These are phyloP conservation scores for Glomeris maerens DNA, from an alignment of 1,140 invertebrate species.

Conservation along the genomic window DNA sequence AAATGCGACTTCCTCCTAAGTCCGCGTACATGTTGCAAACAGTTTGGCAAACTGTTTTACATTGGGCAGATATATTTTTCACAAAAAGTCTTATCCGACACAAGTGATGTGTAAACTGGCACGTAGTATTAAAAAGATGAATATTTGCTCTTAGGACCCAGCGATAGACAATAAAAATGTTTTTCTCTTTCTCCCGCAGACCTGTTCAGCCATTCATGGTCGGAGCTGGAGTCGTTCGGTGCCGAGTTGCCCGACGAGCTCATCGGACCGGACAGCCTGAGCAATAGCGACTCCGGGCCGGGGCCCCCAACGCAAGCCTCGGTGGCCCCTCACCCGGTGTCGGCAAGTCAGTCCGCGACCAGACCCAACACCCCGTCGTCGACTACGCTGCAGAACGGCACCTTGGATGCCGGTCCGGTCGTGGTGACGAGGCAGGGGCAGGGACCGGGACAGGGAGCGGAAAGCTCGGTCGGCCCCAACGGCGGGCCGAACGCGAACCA, in stretches of 20 bases:
- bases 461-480: constrained; percentile 6
- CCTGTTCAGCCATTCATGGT: constrained; percentile 49
- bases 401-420: constrained; percentile 15
- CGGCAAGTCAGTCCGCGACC: background rate
- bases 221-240: background rate
- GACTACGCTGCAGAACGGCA: constrained; percentile 23
- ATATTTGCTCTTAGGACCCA: constrained; percentile 2
- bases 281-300: constrained; percentile 14
- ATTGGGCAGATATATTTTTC: background rate
- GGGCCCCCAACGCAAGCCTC: constrained; percentile 5
- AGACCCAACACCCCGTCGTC: constrained; percentile 1
- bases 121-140: constrained; percentile 5
- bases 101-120: too few species aligned
- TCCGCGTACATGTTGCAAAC: background rate
- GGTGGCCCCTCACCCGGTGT: constrained; percentile 10
- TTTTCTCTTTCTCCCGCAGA: constrained; percentile 32
- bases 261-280: constrained; percentile 33
- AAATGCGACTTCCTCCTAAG: background rate
- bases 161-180: too few species aligned
- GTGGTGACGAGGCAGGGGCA: background rate
- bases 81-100: too few species aligned
- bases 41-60: background rate
- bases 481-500: constrained; percentile 6
- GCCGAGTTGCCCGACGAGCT: constrained; percentile 64
- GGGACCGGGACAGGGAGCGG: background rate